Base-by-base conservation (phyloP, 2,113 vertebrate genomes). In the Danionella cerebrum region DNA sequence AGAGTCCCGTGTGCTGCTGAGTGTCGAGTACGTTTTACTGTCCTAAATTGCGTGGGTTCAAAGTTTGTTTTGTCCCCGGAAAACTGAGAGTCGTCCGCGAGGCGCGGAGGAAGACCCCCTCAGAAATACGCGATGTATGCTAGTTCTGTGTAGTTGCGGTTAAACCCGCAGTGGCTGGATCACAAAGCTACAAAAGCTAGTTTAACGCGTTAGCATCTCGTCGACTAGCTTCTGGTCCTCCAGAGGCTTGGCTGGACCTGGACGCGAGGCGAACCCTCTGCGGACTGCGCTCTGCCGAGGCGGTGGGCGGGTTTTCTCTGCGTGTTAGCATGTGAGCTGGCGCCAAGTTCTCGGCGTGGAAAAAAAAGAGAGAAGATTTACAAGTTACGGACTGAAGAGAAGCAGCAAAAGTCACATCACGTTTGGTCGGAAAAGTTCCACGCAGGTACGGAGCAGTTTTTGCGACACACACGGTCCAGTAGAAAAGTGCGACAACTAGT, bases 351-450 rank as follows among this genome's bases (percentile, higher is more conserved):
- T 73, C 58, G 50, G 27, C 31, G 35, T 58, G 36, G 29, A 29
- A 19, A 16, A 29, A 19, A 36, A 22, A 21, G 13, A 45, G 52
- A 24, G 19, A 19, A 53, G 63, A 42, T 58, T 58, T 29, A 58
- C 70, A 63, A 67, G 73, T 67, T 71, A 53, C 54, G 38, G 73
- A 21, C 36, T n/a, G 19, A 38, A 52, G 6, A 10, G 29, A 58
- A 52, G 25, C 39, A 39, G 16, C 65, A 50, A 64, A 54, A 63
- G 65, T 67, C 63, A 44, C 44, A 25, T 6, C 44, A 47, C 63
- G 27, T 62, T 81, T 76, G 67, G 83, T 79, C 82, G 84, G 80
- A 81, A 87, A 87, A 89, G 87, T 89, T 89, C 73, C 79, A 78
- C 69, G 62, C 71, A 86, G 87, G 87, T 84, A 84, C 67, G 83